Base-by-base conservation (phyloP, 2,888 invertebrate genomes). In the Omphaloscelis lunosa region DNA sequence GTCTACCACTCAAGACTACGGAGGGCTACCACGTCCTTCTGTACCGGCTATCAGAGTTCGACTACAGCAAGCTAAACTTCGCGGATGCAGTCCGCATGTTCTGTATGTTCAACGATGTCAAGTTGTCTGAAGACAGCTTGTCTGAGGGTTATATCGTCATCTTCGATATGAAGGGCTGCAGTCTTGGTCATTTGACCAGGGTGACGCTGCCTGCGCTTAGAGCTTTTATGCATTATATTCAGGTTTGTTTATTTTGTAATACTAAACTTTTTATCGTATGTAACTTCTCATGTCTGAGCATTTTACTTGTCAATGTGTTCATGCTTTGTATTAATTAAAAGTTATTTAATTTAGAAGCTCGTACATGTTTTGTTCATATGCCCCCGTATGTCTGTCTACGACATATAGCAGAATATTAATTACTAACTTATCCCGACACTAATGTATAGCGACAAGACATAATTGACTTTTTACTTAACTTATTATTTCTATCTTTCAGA, bases 121-220 rank as follows among this genome's bases (percentile, higher is more conserved):
- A 97, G 79, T 91, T 97, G 66, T 97, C 97, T 0, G 97, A 97
- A 86, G 97, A 98, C 89, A 93, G 96, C 1, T 93, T 97, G 59
- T 95, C 96, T 27, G 97, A 97, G 62, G 97, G 96, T 1, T 98
- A 98, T 89, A 96, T 98, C 73, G 97, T 98, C 48, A 96, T 98
- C 80, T 97, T 98, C 87, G 98, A 98, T 89, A 98, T 98, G 97
- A 97, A 97, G 92, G 97, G 97, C 29, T 97, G 97, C 84, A 97
- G 97, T 65, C 92, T 98, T n/a, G 97, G 97, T 0, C 98, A 98
- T 91, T 91, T 98, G 72, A 97, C 98, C 0, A 94, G 97, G 86
- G 97, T 98, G 20, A 97, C 97, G 66, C 90, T 98, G 72, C 97
- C 97, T 1, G 97, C 97, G 4, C 90, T 98, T 45, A 94, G 97